Evolutionary conservation across 2,113 vertebrate genomes (phyloP), one percentile per base, ranked within the genome.

Genomic region (Pseudopipra pipra): DNA sequence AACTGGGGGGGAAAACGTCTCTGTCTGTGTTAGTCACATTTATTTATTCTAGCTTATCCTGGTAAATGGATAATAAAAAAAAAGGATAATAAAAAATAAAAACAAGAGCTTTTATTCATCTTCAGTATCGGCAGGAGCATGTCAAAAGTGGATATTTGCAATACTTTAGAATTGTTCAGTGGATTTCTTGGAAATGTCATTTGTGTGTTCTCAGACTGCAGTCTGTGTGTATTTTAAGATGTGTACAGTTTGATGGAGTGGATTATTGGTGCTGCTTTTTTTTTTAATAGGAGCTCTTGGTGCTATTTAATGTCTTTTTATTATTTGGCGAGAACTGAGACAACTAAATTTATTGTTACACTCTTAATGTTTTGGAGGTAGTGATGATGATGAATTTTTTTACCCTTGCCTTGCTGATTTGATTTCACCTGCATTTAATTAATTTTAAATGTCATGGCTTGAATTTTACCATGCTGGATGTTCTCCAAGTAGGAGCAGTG

Each of bases 1-100:
- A 55, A 61, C 37, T 24, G 11, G 3, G 6, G 11, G 0, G 1
- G 4, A 11, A 43, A 24, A 8, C 0, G 2, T 6, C 12, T 43
- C 5, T 54, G 6, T 77, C 12, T 59, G 0, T 8, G 2, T 72
- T 35, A 65, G 21, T 61, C 62, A 22, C 12, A 8, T 51, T 54
- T 66, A 14, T 70, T 81, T 83, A 8, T 85, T 37, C 11, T 39
- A 27, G 0, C 18, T 93, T 55, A 7, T 72, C 49, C 54, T 80
- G n/a, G 25, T 62, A 47, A 67, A 20, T 49, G 11, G 39, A 41
- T 41, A 41, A 13, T 41, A 41, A 41, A 41, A 41, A 39, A 41
- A 41, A 41, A 41, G 39, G 39, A 41, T 41, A 41, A 41, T 41
- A 41, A 41, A 41, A 41, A 41, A 41, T 41, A 12, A 43, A 55